A percentile compares a stretch with the other conserved stretches of the same genome.
phyloP scores from a whole-genome alignment of 2,797 vertebrate species.

The Ctenochaetus hawaiiensis region DNA sequence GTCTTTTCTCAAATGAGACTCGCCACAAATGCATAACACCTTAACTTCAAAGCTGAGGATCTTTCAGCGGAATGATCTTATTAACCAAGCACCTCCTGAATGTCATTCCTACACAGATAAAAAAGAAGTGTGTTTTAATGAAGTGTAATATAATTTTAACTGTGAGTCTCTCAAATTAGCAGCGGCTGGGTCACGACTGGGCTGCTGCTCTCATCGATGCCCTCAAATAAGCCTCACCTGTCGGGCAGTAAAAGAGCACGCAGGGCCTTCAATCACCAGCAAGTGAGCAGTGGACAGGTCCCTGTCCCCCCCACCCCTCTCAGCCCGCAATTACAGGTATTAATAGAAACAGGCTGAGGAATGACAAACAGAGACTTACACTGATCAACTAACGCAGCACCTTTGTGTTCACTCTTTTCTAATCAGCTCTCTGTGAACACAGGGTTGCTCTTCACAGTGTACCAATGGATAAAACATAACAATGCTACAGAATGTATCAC shows the following conservation, averaged over 20 bases:
- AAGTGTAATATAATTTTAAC: constrained; percentile 80
- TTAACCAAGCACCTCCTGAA: constrained; percentile 69
- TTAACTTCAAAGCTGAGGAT: constrained; percentile 54
- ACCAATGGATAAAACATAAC: constrained; percentile 2
- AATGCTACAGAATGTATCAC: constrained; percentile 12
- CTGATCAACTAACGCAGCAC: constrained; percentile 15
- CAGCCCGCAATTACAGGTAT: constrained; percentile 46
- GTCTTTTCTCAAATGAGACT: constrained; percentile 24
- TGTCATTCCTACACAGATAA: constrained; percentile 69
- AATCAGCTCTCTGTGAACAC: constrained; percentile 1
- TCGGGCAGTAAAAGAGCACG: constrained; percentile 70
- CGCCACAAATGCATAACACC: constrained; percentile 11
- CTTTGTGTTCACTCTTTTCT: constrained; percentile 1
- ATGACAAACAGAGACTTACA: constrained; percentile 10
- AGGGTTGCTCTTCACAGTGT: neutral
- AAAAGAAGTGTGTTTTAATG: constrained; percentile 73
- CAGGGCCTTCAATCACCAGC: constrained; percentile 68
- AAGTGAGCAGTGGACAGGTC: constrained; percentile 56
- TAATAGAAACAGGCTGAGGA: constrained; percentile 59
- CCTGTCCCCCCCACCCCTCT: constrained; percentile 14
- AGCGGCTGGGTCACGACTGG: constrained; percentile 66
- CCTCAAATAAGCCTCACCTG: constrained; percentile 81
- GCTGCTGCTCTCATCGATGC: constrained; percentile 62
- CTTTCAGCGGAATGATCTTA: constrained; percentile 68
- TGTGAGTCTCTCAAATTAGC: constrained; percentile 78